Conservation (phyloP, 2,797 vertebrate species). For the Telmatherina bonti region DNA sequence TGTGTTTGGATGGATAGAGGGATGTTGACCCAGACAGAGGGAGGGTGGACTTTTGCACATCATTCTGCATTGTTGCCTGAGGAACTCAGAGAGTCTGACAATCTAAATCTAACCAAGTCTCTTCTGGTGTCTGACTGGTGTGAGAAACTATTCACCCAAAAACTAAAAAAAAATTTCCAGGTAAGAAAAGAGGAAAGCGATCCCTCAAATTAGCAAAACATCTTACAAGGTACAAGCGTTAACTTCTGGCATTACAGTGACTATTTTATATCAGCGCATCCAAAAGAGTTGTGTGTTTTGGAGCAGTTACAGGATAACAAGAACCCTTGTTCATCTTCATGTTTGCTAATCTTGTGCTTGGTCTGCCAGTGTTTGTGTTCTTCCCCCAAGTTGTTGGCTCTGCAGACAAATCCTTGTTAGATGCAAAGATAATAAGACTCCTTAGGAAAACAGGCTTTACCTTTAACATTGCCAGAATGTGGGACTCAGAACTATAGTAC, state of each 20-base stretch:
- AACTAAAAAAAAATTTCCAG: conserved; percentile 3
- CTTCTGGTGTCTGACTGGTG: conserved; percentile 4
- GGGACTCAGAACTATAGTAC: conserved; percentile 40
- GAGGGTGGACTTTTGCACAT: conserved; percentile 34
- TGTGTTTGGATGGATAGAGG: conserved; percentile 33
- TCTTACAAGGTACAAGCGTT: conserved; percentile 13
- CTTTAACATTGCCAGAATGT: conserved; percentile 4
- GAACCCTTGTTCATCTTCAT: conserved; percentile 32
- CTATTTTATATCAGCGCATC: conserved; percentile 31
- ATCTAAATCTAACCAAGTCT: conserved; percentile 12
- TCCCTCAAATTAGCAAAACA: background rate
- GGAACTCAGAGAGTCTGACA: background rate
- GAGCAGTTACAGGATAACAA: conserved; percentile 35
- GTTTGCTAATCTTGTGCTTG: conserved; percentile 57
- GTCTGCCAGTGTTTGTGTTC: conserved; percentile 5
- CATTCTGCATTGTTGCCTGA: conserved; percentile 12
- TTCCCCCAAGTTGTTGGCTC: conserved; percentile 7
- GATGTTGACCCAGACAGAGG: conserved; percentile 31
- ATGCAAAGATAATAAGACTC: conserved; percentile 40
- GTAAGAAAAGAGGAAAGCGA: background rate
- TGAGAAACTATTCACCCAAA: conserved; percentile 1
- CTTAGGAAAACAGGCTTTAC: conserved; percentile 38
- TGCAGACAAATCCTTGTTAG: conserved; percentile 20
- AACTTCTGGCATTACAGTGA: conserved; percentile 7
- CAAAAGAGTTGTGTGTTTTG: conserved; percentile 60